phyloP scores from a whole-genome alignment of 2,113 vertebrate genomes.

The Syngnathus floridae region DNA sequence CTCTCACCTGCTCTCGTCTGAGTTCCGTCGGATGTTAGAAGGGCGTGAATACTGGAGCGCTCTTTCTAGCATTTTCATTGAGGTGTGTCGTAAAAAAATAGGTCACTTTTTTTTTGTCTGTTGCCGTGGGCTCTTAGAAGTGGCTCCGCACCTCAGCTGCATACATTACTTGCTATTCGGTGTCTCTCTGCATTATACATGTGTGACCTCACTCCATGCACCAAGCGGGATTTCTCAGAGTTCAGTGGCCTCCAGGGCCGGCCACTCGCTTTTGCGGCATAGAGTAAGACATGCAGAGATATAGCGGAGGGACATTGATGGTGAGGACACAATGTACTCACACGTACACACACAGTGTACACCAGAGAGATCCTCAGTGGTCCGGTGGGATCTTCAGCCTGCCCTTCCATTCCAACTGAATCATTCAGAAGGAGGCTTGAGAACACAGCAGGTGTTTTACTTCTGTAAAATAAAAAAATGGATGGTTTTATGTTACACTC shows the following conservation, averaged over 20 bases:
- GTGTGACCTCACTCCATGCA: constrained; percentile 21
- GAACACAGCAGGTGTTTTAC: constrained; percentile 33
- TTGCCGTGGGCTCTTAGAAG: constrained; percentile 27
- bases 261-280: neutral
- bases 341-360: constrained; percentile 1
- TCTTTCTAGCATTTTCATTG: constrained; percentile 35
- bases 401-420: constrained; percentile 50
- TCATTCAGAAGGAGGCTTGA: constrained; percentile 49
- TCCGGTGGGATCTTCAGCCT: constrained; percentile 32
- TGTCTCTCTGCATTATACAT: constrained; percentile 38
- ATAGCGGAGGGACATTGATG: constrained; percentile 11
- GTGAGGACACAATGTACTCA: constrained; percentile 9
- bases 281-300: constrained; percentile 16
- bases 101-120: constrained; percentile 35
- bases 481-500: constrained; percentile 30
- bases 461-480: constrained; percentile 38
- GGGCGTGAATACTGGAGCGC: constrained; percentile 14
- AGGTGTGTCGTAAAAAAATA: constrained; percentile 46
- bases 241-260: constrained; percentile 5
- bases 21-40: neutral
- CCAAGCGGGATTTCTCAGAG: constrained; percentile 9
- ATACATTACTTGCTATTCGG: constrained; percentile 45
- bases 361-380: constrained; percentile 21
- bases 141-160: constrained; percentile 32
- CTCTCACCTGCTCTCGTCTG: constrained; percentile 39